Evolutionary conservation across 2,797 vertebrate species (phyloP), one percentile per base, ranked within the genome.

Genomic region (Melopsittacus undulatus): DNA sequence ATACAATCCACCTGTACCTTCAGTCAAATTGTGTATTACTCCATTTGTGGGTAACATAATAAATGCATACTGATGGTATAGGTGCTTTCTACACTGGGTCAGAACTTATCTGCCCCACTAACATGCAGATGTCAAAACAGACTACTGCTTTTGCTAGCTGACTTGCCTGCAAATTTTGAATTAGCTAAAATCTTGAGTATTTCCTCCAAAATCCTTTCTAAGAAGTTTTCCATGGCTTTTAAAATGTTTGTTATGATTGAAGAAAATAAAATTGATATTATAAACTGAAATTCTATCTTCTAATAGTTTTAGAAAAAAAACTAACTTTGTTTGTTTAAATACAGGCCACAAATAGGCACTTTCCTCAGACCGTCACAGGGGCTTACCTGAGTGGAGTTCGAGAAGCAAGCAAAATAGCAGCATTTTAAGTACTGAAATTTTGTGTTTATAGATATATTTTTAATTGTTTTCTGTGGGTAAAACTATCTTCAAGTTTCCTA

Each of bases 401-500:
- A 96, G 99, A 99, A 98, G 99, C 99, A 7, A 99, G 99, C 98
- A 99, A 99, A 98, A 99, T 99, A 95, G 98, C 99, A 57, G 98
- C 98, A 30, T 98, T 97, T 94, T 98, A 96, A 98, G 87, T 77
- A 87, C 38, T 38, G 61, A 77, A 81, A 62, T 63, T 56, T 90
- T 89, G 81, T 95, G 92, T 86, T 93, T 74, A 70, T 92, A 90
- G 66, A 94, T 59, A 48, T 76, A 86, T 89, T 96, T 81, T 54
- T 43, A 77, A 77, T 75, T 89, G 77, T 72, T 95, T 95, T 87
- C 77, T 91, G 93, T 95, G 92, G 90, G 86, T 95, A 94, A 95
- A 87, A 90, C 32, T 74, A 80, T 89, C 82, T 95, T 94, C 88
- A 92, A 94, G 62, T 91, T 96, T 96, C 95, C 75, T 94, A 91